Base-by-base conservation (phyloP, 2,113 vertebrate genomes). In the Indicator maculatus region DNA sequence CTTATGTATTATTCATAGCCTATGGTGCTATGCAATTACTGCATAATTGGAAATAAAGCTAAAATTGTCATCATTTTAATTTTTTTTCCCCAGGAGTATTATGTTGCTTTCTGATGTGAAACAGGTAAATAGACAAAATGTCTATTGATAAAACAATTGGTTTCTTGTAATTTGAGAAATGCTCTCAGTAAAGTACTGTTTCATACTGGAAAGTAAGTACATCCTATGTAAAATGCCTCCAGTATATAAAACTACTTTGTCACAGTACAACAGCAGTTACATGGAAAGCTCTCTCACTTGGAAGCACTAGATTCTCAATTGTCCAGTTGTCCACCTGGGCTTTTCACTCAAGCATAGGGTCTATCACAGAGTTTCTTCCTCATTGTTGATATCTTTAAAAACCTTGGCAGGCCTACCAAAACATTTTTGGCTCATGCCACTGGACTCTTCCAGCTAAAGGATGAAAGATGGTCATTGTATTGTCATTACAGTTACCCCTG, bases 351-450 rank as follows among this genome's bases (percentile, higher is more conserved):
- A 74, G 50, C 59, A 60, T 26, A 53, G 47, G 31, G 13, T 59
- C 85, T 91, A 44, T 85, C 3, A 4, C 31, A 70, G 33, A 39
- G 56, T 88, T 93, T 81, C 75, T 30, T 93, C 58, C 81, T 30
- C 72, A 36, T 78, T 63, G 60, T 52, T 91, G 85, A 95, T 31
- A 69, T 88, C 83, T 93, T 95, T 91, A 74, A 47, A 88, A 75
- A 95, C 55, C n/a, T 88, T 91, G 89, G 91, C 88, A 93, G 39
- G 26, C 88, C 53, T 78, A 86, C 30, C 36, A 78, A 91, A 82
- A 66, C 1, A 0, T 1, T 56, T 84, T 92, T 93, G 93, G 71
- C 81, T 87, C 33, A 16, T 77, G 33, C 15, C 28, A 11, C 23
- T 45, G 55, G 26, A 81, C 81, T 93, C 23, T 80, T 91, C 27